Base-by-base conservation (phyloP, 1,140 invertebrate genomes). In the Pseudomyrmex concolor region DNA sequence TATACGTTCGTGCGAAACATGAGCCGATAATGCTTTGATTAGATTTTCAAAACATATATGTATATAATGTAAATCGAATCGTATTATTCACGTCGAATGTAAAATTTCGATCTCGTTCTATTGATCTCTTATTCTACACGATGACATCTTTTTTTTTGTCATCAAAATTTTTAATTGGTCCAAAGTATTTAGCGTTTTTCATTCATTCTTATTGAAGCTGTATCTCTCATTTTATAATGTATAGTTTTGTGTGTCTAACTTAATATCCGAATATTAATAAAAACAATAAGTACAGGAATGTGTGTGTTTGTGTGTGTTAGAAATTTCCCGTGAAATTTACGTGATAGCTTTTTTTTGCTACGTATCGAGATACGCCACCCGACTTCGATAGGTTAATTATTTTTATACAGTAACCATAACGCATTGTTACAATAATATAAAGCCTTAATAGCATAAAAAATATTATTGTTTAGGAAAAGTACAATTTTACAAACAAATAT, bases 151-250 rank as follows among this genome's bases (percentile, higher is more conserved):
- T 72, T 60, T 25, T 60, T 64, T 82, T 77, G 73, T 78, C 62
- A 64, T 64, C 55, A 34, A 74, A 84, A 85, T 86, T 86, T 85
- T 86, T 85, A 85, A 83, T 91, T 91, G 89, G 89, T 91, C 90
- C 89, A 85, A 85, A 78, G 55, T 60, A 45, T 72, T 86, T 67
- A 34, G 34, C 62, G 19, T 78, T 73, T 60, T 66, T n/a, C 45
- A 59, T 15, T 73, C 43, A 70, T 80, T 45, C 51, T 87, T 43
- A 57, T 80, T 87, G 81, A 80, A 87, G 80, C 74, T 84, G 51
- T 74, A 72, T 73, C 34, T 62, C 62, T 64, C 43, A 15, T 72
- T 70, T 57, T 57, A 25, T 70, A 80, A 80, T 80, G 34, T 34
- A 34, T 34, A 80, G 51, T 80, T 51, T 50, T 10, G 34, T 34